phyloP scores from a whole-genome alignment of 2,113 vertebrate genomes.

The Helogale parvula region DNA sequence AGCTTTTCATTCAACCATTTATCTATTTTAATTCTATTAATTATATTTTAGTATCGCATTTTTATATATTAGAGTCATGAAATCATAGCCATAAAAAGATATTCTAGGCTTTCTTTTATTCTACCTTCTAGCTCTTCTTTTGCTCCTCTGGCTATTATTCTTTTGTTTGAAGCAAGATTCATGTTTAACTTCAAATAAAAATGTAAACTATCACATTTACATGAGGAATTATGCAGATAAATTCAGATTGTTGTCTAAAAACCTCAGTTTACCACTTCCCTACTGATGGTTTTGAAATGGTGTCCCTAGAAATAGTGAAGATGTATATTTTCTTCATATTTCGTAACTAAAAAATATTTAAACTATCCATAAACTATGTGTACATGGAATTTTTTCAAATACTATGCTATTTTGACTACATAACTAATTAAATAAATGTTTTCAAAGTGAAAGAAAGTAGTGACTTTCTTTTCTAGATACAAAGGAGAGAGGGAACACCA shows the following conservation, averaged over 20 bases:
- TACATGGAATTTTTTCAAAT: background rate
- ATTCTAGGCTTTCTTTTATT: background rate
- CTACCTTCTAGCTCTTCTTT: rapidly evolving
- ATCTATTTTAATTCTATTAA: background rate
- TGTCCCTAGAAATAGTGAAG: background rate
- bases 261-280: background rate
- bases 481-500: background rate
- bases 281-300: background rate
- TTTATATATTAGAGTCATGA: background rate
- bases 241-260: background rate
- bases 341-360: background rate
- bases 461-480: background rate
- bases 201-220: background rate
- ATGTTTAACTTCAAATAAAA: background rate
- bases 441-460: background rate
- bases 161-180: background rate
- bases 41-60: background rate
- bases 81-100: background rate
- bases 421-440: background rate
- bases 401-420: background rate
- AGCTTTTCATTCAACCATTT: background rate
- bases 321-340: background rate
- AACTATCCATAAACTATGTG: background rate
- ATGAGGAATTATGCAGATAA: background rate
- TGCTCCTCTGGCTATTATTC: background rate